Evolutionary conservation across 2,797 vertebrate genomes (phyloP).

Genomic region (Brachymystax lenok): DNA sequence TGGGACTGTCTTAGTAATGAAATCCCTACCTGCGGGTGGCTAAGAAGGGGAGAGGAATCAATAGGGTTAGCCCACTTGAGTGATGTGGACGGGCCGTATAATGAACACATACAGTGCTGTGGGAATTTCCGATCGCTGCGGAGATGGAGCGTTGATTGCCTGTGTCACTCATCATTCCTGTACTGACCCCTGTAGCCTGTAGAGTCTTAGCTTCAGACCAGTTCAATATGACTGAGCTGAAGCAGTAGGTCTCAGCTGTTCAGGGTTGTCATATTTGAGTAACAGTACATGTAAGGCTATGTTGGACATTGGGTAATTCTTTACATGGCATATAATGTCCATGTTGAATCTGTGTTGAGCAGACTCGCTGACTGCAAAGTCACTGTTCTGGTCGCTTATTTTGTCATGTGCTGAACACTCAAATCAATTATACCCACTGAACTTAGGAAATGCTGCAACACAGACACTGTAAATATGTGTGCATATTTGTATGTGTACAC

Average conservation of each 20-base stretch:
- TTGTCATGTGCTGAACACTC: not conserved
- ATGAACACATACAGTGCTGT: slow-evolving; percentile 47
- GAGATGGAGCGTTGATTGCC: slow-evolving; percentile 36
- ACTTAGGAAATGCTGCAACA: slow-evolving; percentile 3
- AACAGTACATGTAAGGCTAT: not conserved
- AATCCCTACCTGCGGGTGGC: slow-evolving; percentile 33
- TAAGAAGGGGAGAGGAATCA: slow-evolving; percentile 22
- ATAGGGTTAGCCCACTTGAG: slow-evolving; percentile 50
- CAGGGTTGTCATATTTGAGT: not conserved
- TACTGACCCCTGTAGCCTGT: slow-evolving; percentile 34
- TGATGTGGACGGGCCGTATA: slow-evolving; percentile 44
- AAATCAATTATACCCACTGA: not conserved
- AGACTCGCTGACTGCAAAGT: not conserved
- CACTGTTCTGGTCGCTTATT: not conserved
- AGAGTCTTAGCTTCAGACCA: slow-evolving; percentile 5
- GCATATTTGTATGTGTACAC: no score
- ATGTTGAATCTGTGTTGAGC: not conserved
- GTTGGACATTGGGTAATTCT: slow-evolving; percentile 7
- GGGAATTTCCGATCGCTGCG: slow-evolving; percentile 39
- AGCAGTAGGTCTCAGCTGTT: not conserved
- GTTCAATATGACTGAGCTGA: slow-evolving; percentile 13
- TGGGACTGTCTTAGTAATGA: slow-evolving; percentile 32
- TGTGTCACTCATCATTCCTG: slow-evolving; percentile 53
- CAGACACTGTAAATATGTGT: not conserved
- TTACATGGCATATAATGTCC: not conserved